A percentile compares a stretch with the other conserved stretches of the same genome.
These are phyloP conservation scores for Etia nguti DNA, from an alignment of 2,113 vertebrate species.

Conservation along the genomic window DNA sequence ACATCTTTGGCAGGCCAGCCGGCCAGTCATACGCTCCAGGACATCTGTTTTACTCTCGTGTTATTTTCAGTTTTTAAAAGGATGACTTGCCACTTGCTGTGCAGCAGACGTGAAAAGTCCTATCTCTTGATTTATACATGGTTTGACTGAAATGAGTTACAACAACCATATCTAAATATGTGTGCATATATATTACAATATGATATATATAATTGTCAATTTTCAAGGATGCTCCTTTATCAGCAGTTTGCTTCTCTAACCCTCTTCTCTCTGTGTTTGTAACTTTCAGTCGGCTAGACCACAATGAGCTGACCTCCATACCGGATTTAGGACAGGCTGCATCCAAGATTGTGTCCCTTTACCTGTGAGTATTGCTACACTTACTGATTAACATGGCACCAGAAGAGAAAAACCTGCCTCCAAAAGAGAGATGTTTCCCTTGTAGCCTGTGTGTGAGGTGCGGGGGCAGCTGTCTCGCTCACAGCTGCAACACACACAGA, in stretches of 20 bases:
- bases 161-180: not conserved
- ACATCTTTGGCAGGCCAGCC: conserved; percentile 54
- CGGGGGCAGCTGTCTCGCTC: not conserved
- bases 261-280: conserved; percentile 5
- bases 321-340: conserved; percentile 81
- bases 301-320: conserved; percentile 86
- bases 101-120: conserved; percentile 37
- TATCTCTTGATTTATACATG: conserved; percentile 21
- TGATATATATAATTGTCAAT: not conserved
- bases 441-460: not conserved
- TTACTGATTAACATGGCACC: not conserved
- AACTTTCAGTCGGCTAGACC: conserved; percentile 82
- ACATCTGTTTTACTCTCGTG: conserved; percentile 59
- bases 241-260: not conserved
- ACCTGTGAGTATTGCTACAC: conserved; percentile 82
- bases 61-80: conserved; percentile 58
- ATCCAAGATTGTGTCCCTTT: conserved; percentile 72
- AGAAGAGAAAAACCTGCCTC: not conserved
- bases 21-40: conserved; percentile 45
- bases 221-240: not conserved
- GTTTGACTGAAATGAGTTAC: not conserved
- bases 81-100: conserved; percentile 53
- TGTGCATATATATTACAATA: not conserved
- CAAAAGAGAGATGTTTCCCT: not conserved
- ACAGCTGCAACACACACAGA: not conserved